Evolutionary conservation across 1,140 invertebrate species (phyloP).

Genomic region (Orchestia grillus): DNA sequence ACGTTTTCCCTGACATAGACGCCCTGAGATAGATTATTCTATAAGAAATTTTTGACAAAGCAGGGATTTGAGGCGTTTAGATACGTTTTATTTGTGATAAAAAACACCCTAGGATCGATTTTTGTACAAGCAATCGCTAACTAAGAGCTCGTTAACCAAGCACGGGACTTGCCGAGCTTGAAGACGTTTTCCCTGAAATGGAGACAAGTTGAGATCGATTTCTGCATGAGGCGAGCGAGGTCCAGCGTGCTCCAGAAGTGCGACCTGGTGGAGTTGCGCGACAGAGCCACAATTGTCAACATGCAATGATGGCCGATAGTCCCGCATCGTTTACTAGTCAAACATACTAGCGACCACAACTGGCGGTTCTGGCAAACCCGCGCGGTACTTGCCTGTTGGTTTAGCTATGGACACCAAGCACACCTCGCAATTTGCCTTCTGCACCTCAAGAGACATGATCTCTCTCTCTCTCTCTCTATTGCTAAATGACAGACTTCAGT

Average conservation of each 20-base stretch:
- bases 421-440: constrained; percentile 41
- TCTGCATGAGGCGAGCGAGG: neutral
- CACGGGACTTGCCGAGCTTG: no score
- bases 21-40: no score
- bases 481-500: neutral
- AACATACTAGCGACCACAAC: constrained; percentile 41
- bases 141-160: no score
- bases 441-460: constrained; percentile 19
- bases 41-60: no score
- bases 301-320: constrained; percentile 37
- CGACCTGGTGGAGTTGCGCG: neutral
- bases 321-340: constrained; percentile 44
- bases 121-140: no score
- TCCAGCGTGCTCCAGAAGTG: constrained; percentile 33
- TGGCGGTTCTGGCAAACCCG: constrained; percentile 19
- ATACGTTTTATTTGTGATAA: no score
- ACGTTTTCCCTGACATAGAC: no score
- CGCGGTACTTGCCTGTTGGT: constrained; percentile 30
- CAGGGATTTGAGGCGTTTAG: no score
- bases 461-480: neutral
- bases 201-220: neutral
- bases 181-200: neutral
- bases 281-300: constrained; percentile 21
- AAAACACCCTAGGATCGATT: no score
- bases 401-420: constrained; percentile 53